Conservation (phyloP, 2,888 invertebrate genomes). For the Morpho achilles region DNA sequence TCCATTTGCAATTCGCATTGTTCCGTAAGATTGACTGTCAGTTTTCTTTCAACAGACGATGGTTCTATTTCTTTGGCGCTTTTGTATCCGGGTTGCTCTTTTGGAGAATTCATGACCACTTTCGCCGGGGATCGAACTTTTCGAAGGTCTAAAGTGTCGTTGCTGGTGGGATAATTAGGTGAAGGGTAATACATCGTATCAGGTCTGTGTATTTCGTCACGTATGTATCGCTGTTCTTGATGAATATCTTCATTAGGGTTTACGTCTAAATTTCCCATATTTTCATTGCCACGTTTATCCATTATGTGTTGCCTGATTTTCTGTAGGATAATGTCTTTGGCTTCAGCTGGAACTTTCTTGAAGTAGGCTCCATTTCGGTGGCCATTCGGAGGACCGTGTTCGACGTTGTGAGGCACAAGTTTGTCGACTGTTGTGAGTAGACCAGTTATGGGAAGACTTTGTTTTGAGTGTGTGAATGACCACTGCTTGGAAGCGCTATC, state of each 20-base stretch:
- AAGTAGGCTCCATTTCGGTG: slow-evolving; percentile 54
- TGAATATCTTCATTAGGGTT: slow-evolving; percentile 40
- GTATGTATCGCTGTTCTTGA: slow-evolving; percentile 49
- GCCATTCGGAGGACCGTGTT: slow-evolving; percentile 42
- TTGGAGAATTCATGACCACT: slow-evolving; percentile 38
- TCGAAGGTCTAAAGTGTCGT: slow-evolving; percentile 65
- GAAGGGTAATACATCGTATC: slow-evolving; percentile 50
- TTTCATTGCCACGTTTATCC: slow-evolving; percentile 69
- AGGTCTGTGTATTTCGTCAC: slow-evolving; percentile 53
- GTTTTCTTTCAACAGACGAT: slow-evolving; percentile 50
- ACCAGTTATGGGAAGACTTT: slow-evolving; percentile 52
- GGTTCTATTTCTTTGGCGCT: slow-evolving; percentile 40
- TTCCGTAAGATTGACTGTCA: slow-evolving; percentile 57
- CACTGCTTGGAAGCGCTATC: slow-evolving; percentile 54
- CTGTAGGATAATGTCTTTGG: slow-evolving; percentile 72
- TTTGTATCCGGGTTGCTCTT: slow-evolving; percentile 40
- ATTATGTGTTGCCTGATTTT: slow-evolving; percentile 76
- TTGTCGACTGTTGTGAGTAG: slow-evolving; percentile 75
- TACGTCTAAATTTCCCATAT: slow-evolving; percentile 35
- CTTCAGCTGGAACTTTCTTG: slow-evolving; percentile 67
- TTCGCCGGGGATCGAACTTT: slow-evolving; percentile 68
- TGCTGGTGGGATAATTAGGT: slow-evolving; percentile 40
- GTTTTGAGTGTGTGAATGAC: slow-evolving; percentile 46
- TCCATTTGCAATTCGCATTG: slow-evolving; percentile 71
- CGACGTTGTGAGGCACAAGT: slow-evolving; percentile 46